Evolutionary conservation across 2,888 invertebrate species (phyloP).

Genomic region (Pandemis heparana): DNA sequence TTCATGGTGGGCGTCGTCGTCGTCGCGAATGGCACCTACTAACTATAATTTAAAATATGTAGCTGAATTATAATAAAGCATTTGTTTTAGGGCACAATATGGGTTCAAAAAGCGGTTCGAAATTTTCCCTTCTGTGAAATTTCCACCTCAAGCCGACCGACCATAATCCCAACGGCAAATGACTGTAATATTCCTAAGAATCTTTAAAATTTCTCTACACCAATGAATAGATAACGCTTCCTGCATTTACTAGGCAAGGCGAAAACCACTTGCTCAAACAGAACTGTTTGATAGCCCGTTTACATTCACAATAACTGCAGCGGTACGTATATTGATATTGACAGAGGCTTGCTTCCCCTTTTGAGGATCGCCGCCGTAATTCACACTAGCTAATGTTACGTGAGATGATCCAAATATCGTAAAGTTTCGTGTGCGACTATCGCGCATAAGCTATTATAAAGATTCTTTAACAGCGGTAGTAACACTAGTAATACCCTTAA

Average conservation of each 20-base stretch:
- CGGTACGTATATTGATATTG: slow-evolving; percentile 60
- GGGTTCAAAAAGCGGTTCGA: background rate
- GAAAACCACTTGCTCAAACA: slow-evolving; percentile 71
- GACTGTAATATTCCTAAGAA: slow-evolving; percentile 3
- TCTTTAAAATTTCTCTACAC: slow-evolving; percentile 15
- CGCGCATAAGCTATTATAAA: slow-evolving; percentile 7
- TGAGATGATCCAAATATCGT: slow-evolving; percentile 36
- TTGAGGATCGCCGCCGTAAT: slow-evolving; percentile 32
- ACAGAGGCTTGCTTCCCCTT: slow-evolving; percentile 53
- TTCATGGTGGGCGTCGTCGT: no score
- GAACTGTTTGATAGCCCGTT: slow-evolving; percentile 62
- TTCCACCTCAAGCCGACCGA: background rate
- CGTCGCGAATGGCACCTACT: no score
- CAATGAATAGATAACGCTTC: slow-evolving; percentile 22
- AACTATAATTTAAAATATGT: no score
- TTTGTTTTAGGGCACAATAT: no score
- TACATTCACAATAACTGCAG: slow-evolving; percentile 54
- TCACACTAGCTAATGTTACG: slow-evolving; percentile 39
- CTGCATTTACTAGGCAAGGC: slow-evolving; percentile 39
- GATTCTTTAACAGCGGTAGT: slow-evolving; percentile 1
- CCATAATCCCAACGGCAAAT: slow-evolving; percentile 2
- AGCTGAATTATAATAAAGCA: no score
- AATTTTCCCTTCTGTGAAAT: background rate
- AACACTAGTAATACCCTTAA: background rate
- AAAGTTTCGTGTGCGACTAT: slow-evolving; percentile 11